Conservation (phyloP, 1,140 invertebrate genomes). For the Pseudomyrmex dendroicus region DNA sequence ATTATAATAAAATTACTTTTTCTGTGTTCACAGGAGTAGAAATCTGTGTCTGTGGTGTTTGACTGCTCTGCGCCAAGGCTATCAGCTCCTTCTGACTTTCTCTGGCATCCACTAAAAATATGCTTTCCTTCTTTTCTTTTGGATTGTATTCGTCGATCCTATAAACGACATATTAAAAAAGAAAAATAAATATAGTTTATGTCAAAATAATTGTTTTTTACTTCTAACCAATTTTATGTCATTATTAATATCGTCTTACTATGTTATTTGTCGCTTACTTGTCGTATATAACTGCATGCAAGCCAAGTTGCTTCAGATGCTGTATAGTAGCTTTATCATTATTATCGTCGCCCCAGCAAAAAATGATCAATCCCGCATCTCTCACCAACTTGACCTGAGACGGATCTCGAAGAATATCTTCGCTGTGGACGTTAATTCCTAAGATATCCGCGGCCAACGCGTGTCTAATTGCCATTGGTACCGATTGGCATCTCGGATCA, state of each 20-base stretch:
- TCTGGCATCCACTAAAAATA: conserved; percentile 92
- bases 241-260: neutral
- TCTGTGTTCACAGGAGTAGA: conserved; percentile 65
- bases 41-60: conserved; percentile 72
- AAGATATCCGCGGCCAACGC: conserved; percentile 92
- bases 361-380: conserved; percentile 92
- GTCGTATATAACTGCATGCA: conserved; percentile 97
- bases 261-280: conserved; percentile 85
- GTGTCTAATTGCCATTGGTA: conserved; percentile 93
- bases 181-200: conserved; percentile 3
- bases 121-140: conserved; percentile 93
- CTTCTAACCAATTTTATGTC: neutral
- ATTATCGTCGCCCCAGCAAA: conserved; percentile 98
- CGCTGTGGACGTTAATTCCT: conserved; percentile 96
- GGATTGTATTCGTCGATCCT: conserved; percentile 91
- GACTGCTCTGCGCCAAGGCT: conserved; percentile 83
- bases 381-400: conserved; percentile 91
- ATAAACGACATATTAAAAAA: conserved; percentile 55
- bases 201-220: neutral
- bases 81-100: conserved; percentile 90
- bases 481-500: conserved; percentile 92
- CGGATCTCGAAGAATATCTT: conserved; percentile 94
- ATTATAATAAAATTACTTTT: conserved; percentile 57
- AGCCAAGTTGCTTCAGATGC: conserved; percentile 93
- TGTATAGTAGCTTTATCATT: conserved; percentile 95